A percentile compares a stretch with the other conserved stretches of the same genome.
Conservation (phyloP, 2,888 invertebrate genomes). For the Endotricha flammealis region DNA sequence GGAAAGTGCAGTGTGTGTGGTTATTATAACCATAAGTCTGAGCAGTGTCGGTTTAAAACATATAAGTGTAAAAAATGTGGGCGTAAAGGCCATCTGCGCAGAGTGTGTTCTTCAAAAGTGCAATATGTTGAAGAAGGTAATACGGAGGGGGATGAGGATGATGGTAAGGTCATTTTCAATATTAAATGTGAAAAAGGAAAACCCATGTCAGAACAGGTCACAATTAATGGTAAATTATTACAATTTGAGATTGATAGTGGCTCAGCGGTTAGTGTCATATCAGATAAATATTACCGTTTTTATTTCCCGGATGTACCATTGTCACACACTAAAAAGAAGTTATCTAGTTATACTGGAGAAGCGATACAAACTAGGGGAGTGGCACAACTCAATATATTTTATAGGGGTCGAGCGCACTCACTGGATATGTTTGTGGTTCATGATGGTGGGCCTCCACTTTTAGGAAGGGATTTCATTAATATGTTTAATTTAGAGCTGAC, state of each 20-base stretch:
- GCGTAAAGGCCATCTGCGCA: constrained; percentile 17
- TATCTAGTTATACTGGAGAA: no score
- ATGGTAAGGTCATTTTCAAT: background rate
- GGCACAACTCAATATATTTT: no score
- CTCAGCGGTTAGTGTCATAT: no score
- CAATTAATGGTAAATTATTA: no score
- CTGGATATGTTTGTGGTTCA: background rate
- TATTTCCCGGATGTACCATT: no score
- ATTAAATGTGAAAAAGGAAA: background rate
- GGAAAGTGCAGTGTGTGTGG: constrained; percentile 25
- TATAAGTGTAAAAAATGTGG: constrained; percentile 19
- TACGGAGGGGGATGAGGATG: background rate
- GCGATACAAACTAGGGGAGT: no score
- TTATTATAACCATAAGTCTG: constrained; percentile 16
- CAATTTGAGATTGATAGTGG: no score
- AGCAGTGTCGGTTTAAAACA: constrained; percentile 18
- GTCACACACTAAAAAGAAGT: no score
- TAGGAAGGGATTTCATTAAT: background rate
- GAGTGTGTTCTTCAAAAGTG: constrained; percentile 13
- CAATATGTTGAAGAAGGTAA: background rate
- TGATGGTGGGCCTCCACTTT: background rate
- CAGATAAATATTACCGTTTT: no score
- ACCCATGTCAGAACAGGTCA: background rate
- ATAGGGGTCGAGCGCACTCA: no score
- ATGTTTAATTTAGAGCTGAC: background rate